Conservation (phyloP, 2,888 invertebrate species). For the Torymus tubicola region DNA sequence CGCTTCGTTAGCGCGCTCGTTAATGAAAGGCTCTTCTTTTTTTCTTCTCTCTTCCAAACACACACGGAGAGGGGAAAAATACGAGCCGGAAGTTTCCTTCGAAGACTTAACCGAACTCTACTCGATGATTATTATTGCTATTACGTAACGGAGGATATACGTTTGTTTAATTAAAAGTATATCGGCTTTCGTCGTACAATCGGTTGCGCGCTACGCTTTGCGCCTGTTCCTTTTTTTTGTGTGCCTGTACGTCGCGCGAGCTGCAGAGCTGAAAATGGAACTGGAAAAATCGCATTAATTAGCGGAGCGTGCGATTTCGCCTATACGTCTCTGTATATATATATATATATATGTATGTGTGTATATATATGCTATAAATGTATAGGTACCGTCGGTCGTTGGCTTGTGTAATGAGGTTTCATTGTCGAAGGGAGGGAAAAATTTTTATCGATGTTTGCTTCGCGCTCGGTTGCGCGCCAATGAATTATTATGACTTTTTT, state of each 20-base stretch:
- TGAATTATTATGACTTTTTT: no score
- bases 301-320: background rate
- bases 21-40: constrained; percentile 49
- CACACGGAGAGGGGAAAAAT: constrained; percentile 16
- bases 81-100: constrained; percentile 2
- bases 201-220: constrained; percentile 12
- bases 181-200: constrained; percentile 25
- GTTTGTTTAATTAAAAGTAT: constrained; percentile 50
- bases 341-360: background rate
- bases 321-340: no score
- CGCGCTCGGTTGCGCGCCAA: no score
- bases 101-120: constrained; percentile 15
- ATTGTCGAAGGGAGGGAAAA: no score
- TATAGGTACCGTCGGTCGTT: no score
- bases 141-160: constrained; percentile 5
- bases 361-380: no score
- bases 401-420: no score
- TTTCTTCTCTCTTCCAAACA: constrained; percentile 9
- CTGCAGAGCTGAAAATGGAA: no score
- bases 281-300: constrained; percentile 11
- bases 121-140: constrained; percentile 12
- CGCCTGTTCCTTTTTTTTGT: constrained; percentile 22
- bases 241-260: background rate
- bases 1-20: constrained; percentile 48
- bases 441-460: no score